These are phyloP conservation scores for Aplysia californica DNA, from an alignment of 1,140 invertebrate genomes.

Conservation along the genomic window DNA sequence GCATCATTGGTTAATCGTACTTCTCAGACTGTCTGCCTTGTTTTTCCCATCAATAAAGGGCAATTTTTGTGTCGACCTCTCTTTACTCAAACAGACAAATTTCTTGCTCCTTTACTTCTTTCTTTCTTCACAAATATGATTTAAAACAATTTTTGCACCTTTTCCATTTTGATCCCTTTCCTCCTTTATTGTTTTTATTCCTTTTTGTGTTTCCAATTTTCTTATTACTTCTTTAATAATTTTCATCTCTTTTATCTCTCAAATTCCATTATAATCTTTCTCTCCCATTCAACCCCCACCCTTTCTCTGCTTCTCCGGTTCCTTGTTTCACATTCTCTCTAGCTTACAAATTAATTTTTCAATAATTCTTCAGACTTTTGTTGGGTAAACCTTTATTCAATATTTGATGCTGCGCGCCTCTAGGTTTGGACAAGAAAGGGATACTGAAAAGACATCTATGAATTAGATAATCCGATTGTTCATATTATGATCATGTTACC, in stretches of 20 bases:
- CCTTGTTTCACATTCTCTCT: neutral
- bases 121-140: neutral
- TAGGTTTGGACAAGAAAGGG: too few species aligned
- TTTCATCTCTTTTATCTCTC: constrained; percentile 9
- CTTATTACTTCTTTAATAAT: constrained; percentile 14
- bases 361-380: constrained; percentile 7
- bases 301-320: neutral
- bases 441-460: too few species aligned
- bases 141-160: neutral
- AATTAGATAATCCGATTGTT: too few species aligned
- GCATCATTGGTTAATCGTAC: neutral
- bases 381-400: neutral
- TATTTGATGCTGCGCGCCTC: neutral
- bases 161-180: too few species aligned
- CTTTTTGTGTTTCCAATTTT: too few species aligned
- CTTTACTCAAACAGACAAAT: too few species aligned
- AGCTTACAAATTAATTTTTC: constrained; percentile 3
- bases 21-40: neutral
- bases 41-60: neutral
- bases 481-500: too few species aligned
- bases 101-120: too few species aligned
- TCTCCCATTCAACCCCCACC: neutral
- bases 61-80: too few species aligned
- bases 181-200: too few species aligned
- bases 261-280: neutral